Base-by-base conservation (phyloP, 2,797 vertebrate genomes). In the Myotis findleyi region DNA sequence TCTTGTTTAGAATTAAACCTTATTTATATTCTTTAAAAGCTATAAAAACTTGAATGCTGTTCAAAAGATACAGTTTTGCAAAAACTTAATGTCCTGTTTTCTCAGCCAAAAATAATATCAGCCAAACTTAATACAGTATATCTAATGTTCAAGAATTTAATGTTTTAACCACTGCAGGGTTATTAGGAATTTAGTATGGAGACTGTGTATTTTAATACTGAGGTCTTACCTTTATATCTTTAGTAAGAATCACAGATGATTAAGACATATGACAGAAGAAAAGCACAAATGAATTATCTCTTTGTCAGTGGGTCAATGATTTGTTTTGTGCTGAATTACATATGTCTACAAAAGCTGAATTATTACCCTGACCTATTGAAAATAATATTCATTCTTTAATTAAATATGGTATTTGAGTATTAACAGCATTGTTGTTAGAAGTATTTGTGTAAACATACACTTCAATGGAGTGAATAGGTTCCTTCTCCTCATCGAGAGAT, bases 391-490 rank as follows among this genome's bases (percentile, higher is more conserved):
- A n/a, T 36, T 77, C 9, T 79, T 95, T 79, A 89, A 59, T 89
- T 93, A 96, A 94, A 84, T 92, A 57, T 80, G 49, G 13, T 71
- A 87, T 59, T 79, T 94, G 14, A 64, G 51, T 92, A 75, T 89
- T 0, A 27, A 38, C 44, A 93, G 0, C 10, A 53, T 25, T 73
- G 3, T 68, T 85, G 7, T 75, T 68, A 75, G 49, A 88, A 72
- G 69, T 49, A 91, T 87, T 72, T 55, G 23, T 33, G 20, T 92
- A 38, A 84, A 33, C 88, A 68, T 30, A 72, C 1, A 71, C 7
- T 93, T 64, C 14, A 81, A 17, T 71, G 30, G 16, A 89, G 38
- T 77, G 18, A 83, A 75, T 51, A 33, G 69, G 7, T 64, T 91
- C 25, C 23, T 73, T 90, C 25, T 71, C 75, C 41, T 69, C 18